phyloP scores from a whole-genome alignment of 1,140 invertebrate species.

The Seison nebaliae region DNA sequence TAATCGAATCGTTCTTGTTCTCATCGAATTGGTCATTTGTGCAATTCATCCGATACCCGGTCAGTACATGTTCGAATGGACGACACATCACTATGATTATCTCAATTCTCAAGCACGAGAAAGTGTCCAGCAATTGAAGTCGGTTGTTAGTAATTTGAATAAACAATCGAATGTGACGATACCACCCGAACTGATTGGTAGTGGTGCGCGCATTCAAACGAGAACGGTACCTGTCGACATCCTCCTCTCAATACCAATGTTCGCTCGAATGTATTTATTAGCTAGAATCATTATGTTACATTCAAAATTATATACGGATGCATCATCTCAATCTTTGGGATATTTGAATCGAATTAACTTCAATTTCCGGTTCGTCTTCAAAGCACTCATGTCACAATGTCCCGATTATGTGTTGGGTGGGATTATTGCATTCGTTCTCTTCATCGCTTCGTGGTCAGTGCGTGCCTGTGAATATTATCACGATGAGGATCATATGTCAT shows the following conservation, averaged over 20 bases:
- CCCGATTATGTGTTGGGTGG: slow-evolving; percentile 87
- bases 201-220: not conserved
- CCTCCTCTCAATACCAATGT: slow-evolving; percentile 78
- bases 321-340: slow-evolving; percentile 54
- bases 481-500: slow-evolving; percentile 67
- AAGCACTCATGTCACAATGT: slow-evolving; percentile 97
- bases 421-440: slow-evolving; percentile 71
- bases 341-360: slow-evolving; percentile 98
- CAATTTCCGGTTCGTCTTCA: slow-evolving; percentile 92
- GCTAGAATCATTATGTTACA: slow-evolving; percentile 95
- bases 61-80: slow-evolving; percentile 79
- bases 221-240: slow-evolving; percentile 8
- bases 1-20: slow-evolving; percentile 69
- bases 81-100: too few species aligned
- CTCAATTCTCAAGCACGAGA: too few species aligned
- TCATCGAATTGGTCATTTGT: slow-evolving; percentile 69
- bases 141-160: too few species aligned
- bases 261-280: slow-evolving; percentile 88
- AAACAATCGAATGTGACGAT: slow-evolving; percentile 11
- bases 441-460: slow-evolving; percentile 94
- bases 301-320: slow-evolving; percentile 93
- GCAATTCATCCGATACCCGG: slow-evolving; percentile 82
- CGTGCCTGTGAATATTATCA: slow-evolving; percentile 92
- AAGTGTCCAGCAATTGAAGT: too few species aligned
- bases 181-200: too few species aligned